Percentiles rank a stretch among this genome's conserved stretches.
These are phyloP conservation scores for Diogma glabrata DNA, from an alignment of 2,888 invertebrate genomes.

Conservation along the genomic window DNA sequence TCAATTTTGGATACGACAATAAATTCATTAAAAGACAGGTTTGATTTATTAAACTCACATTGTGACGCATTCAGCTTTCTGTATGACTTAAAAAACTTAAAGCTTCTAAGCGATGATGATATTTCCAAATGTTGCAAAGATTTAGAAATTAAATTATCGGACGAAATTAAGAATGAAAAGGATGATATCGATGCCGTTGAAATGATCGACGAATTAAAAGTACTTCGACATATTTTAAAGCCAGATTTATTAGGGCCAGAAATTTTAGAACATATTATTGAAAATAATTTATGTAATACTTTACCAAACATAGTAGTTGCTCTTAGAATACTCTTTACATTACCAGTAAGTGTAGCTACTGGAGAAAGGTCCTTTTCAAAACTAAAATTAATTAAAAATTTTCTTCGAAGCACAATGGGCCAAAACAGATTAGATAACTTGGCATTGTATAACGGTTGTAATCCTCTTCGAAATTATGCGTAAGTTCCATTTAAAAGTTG, in stretches of 20 bases:
- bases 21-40: constrained; percentile 1
- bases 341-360: not conserved
- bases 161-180: too few relatives aligned
- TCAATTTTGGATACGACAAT: not conserved
- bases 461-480: too few relatives aligned
- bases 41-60: constrained; percentile 3
- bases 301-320: not conserved
- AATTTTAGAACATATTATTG: not conserved
- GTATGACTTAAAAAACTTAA: not conserved
- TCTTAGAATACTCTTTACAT: constrained; percentile 1
- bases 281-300: too few relatives aligned
- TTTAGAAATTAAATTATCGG: too few relatives aligned
- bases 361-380: not conserved
- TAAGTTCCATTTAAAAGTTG: too few relatives aligned
- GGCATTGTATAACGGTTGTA: too few relatives aligned
- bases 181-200: too few relatives aligned
- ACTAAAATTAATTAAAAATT: not conserved
- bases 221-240: not conserved
- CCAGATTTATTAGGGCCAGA: not conserved
- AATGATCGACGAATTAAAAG: not conserved
- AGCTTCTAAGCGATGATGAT: too few relatives aligned
- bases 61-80: constrained; percentile 2
- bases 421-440: not conserved
- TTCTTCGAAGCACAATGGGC: not conserved
- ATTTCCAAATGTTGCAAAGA: too few relatives aligned